Conservation (phyloP, 1,140 invertebrate genomes). For the Oreohelix idahoensis region DNA sequence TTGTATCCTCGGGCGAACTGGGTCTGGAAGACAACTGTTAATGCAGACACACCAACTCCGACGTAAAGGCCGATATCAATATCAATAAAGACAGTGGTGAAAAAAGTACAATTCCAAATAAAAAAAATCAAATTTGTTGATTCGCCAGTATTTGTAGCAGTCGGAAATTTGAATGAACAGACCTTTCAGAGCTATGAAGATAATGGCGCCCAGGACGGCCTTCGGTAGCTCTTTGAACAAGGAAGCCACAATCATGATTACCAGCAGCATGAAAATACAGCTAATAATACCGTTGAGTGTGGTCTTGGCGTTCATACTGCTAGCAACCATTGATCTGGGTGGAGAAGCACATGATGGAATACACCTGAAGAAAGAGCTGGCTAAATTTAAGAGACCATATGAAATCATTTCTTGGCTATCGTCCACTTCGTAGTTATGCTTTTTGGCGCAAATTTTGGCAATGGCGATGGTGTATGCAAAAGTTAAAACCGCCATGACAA, state of each 20-base stretch:
- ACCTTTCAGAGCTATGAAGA: constrained; percentile 67
- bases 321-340: constrained; percentile 82
- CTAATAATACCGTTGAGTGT: constrained; percentile 69
- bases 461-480: constrained; percentile 74
- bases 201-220: constrained; percentile 71
- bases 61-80: constrained; percentile 67
- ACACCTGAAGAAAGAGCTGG: constrained; percentile 74
- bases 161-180: constrained; percentile 66
- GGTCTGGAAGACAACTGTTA: constrained; percentile 68
- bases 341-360: constrained; percentile 85
- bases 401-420: constrained; percentile 75
- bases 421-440: constrained; percentile 73
- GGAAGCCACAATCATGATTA: constrained; percentile 74
- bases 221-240: constrained; percentile 71
- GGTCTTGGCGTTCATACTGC: constrained; percentile 63
- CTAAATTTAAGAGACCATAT: constrained; percentile 74
- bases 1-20: constrained; percentile 66
- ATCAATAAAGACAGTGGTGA: constrained; percentile 68
- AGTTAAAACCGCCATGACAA: constrained; percentile 71
- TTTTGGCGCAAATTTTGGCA: constrained; percentile 75
- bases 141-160: constrained; percentile 63
- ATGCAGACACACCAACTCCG: constrained; percentile 63
- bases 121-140: constrained; percentile 69
- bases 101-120: constrained; percentile 67
- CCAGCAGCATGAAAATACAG: constrained; percentile 72